These are phyloP conservation scores for Araneus ventricosus DNA, from an alignment of 1,140 invertebrate species.

Conservation along the genomic window DNA sequence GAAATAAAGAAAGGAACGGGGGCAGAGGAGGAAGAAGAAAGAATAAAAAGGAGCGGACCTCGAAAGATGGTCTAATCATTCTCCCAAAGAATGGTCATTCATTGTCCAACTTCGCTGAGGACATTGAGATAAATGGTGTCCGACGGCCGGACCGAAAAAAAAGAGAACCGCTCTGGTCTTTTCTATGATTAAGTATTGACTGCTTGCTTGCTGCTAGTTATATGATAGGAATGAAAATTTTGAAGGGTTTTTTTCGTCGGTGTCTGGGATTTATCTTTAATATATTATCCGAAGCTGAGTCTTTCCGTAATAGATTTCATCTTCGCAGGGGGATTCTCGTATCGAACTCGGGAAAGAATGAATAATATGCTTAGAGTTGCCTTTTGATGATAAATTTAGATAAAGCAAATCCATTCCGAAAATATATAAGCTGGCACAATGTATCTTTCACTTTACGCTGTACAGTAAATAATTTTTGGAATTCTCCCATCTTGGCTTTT, in stretches of 20 bases:
- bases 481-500: no score
- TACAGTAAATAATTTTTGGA: no score
- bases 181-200: conserved; percentile 40
- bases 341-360: no score
- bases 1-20: not conserved
- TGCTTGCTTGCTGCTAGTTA: not conserved
- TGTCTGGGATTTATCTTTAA: no score
- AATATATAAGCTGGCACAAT: no score
- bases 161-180: not conserved
- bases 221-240: not conserved
- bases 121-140: conserved; percentile 12
- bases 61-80: conserved; percentile 53
- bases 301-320: no score
- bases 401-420: no score
- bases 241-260: not conserved
- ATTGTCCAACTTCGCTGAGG: conserved; percentile 32
- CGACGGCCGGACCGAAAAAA: not conserved
- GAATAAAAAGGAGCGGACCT: not conserved
- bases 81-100: conserved; percentile 48
- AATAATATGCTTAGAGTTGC: no score
- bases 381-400: no score
- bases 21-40: not conserved
- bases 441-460: no score
- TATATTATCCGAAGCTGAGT: no score
- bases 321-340: no score